phyloP scores from a whole-genome alignment of 2,888 invertebrate species.

The Pandemis cinnamomeana region DNA sequence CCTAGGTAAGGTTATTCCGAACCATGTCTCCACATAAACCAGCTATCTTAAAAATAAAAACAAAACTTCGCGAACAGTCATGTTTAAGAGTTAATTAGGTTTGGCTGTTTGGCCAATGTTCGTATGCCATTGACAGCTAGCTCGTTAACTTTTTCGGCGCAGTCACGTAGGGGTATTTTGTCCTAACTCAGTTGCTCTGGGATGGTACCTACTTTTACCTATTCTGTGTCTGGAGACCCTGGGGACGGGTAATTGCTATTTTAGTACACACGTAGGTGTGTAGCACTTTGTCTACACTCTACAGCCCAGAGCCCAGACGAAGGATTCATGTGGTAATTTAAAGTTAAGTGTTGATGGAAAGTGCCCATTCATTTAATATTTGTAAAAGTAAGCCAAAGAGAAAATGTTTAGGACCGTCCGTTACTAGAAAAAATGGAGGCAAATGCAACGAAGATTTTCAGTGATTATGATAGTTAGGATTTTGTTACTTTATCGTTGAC shows the following conservation, averaged over 20 bases:
- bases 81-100: slow-evolving; percentile 13
- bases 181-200: slow-evolving; percentile 22
- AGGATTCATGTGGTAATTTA: neutral
- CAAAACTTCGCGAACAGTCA: neutral
- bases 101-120: neutral
- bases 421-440: no score
- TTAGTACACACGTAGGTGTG: neutral
- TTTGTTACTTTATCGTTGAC: no score
- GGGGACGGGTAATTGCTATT: neutral
- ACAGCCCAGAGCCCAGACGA: neutral
- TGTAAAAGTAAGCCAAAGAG: no score
- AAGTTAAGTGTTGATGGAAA: neutral
- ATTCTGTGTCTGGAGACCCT: neutral
- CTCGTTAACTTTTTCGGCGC: slow-evolving; percentile 25
- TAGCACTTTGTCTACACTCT: neutral
- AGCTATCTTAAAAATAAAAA: no score
- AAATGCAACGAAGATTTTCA: no score
- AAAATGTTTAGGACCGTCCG: no score
- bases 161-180: slow-evolving; percentile 28
- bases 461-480: no score
- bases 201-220: neutral
- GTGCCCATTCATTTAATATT: neutral
- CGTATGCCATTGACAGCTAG: neutral
- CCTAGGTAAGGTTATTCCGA: no score
- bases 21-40: no score